phyloP scores from a whole-genome alignment of 2,888 invertebrate species.

The Plebejus argus region DNA sequence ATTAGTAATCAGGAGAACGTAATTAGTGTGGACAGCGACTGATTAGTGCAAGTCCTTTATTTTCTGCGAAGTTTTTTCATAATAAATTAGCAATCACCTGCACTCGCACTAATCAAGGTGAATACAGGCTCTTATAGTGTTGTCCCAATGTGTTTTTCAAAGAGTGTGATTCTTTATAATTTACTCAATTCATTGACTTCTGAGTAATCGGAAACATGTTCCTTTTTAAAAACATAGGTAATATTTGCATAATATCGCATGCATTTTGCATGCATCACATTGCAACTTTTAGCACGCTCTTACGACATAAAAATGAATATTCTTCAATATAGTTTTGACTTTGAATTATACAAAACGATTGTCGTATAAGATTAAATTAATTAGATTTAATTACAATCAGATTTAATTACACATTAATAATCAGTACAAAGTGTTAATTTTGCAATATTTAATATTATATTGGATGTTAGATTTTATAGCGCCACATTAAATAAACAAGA shows the following conservation, averaged over 20 bases:
- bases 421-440: conserved; percentile 1
- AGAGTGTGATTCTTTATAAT: neutral
- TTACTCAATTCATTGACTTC: neutral
- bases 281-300: neutral
- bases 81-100: too few relatives aligned
- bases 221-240: neutral
- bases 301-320: neutral
- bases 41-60: too few relatives aligned
- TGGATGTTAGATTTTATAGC: neutral
- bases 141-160: neutral
- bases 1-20: too few relatives aligned
- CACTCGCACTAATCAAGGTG: too few relatives aligned
- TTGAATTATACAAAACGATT: neutral
- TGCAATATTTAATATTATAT: neutral
- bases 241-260: neutral
- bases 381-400: too few relatives aligned
- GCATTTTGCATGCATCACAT: too few relatives aligned
- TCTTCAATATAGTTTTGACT: neutral
- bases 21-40: too few relatives aligned
- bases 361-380: neutral
- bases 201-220: neutral
- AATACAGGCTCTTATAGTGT: neutral
- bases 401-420: neutral
- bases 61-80: too few relatives aligned
- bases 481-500: conserved; percentile 9